These are phyloP conservation scores for Drosophila koepferae DNA, from an alignment of 2,888 invertebrate genomes.

Conservation along the genomic window DNA sequence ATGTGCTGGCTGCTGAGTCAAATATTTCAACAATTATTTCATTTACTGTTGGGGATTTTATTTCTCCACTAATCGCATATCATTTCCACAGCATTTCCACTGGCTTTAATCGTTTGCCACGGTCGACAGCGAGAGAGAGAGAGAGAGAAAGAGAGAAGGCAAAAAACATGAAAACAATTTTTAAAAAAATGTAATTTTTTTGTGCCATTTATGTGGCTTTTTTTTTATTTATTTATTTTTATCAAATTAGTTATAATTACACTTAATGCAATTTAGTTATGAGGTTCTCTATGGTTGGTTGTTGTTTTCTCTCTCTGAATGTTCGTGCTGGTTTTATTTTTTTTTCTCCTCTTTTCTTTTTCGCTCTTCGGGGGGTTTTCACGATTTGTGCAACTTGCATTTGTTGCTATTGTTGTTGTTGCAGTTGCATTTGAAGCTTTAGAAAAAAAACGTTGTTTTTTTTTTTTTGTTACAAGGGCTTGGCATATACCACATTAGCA, in stretches of 20 bases:
- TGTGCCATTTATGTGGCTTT: conserved; percentile 55
- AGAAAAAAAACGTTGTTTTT: conserved; percentile 29
- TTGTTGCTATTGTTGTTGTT: conserved; percentile 33
- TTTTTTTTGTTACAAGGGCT: conserved; percentile 68
- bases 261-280: conserved; percentile 83
- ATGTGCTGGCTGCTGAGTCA: conserved; percentile 26
- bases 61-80: conserved; percentile 56
- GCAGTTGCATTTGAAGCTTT: conserved; percentile 42
- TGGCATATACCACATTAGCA: conserved; percentile 15
- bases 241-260: conserved; percentile 83
- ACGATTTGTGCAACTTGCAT: conserved; percentile 60
- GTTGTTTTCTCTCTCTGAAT: conserved; percentile 26
- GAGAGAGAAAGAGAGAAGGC: not conserved
- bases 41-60: conserved; percentile 36
- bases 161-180: conserved; percentile 43
- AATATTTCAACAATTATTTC: conserved; percentile 43
- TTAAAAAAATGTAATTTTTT: conserved; percentile 26
- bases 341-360: conserved; percentile 9
- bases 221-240: conserved; percentile 42
- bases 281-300: conserved; percentile 56
- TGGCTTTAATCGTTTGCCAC: conserved; percentile 62
- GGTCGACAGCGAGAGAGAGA: conserved; percentile 15
- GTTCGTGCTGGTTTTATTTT: conserved; percentile 69
- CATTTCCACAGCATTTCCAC: conserved; percentile 65
- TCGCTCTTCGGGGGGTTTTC: conserved; percentile 42